These are phyloP conservation scores for Microctonus aethiopoides DNA, from an alignment of 2,888 invertebrate genomes.

Conservation along the genomic window DNA sequence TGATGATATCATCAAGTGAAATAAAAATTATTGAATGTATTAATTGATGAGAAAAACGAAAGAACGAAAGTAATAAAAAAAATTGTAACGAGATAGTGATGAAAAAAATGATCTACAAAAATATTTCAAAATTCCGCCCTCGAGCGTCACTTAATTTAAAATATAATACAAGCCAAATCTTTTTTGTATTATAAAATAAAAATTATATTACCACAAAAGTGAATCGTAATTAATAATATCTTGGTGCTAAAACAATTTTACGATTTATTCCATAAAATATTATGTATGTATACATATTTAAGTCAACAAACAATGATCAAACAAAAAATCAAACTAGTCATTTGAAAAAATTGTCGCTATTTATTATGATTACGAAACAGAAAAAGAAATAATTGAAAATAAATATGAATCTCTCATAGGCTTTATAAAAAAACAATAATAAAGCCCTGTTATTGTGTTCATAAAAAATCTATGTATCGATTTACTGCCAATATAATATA, in stretches of 20 bases:
- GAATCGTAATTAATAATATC: slow-evolving; percentile 6
- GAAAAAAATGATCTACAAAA: not conserved
- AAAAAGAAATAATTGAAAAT: not conserved
- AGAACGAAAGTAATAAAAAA: not conserved
- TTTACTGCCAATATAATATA: slow-evolving; percentile 10
- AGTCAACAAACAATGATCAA: not conserved
- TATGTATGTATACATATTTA: not conserved
- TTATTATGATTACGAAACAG: not conserved
- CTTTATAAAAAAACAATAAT: not conserved
- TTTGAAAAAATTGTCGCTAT: not conserved
- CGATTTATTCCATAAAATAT: not conserved
- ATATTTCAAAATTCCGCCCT: not conserved
- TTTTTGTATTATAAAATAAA: slow-evolving; percentile 15
- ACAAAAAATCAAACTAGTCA: slow-evolving; percentile 10
- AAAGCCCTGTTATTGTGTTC: slow-evolving; percentile 24
- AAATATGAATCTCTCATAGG: slow-evolving; percentile 1
- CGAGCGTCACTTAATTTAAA: not conserved
- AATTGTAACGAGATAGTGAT: not conserved
- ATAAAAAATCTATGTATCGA: slow-evolving; percentile 20
- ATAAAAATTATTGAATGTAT: slow-evolving; percentile 16
- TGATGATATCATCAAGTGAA: slow-evolving; percentile 19
- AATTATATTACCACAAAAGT: not conserved
- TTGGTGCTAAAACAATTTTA: slow-evolving; percentile 17
- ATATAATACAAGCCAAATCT: slow-evolving; percentile 3
- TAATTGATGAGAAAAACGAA: not conserved